phyloP scores from a whole-genome alignment of 1,140 invertebrate species.

The Tetramorium simillimum region DNA sequence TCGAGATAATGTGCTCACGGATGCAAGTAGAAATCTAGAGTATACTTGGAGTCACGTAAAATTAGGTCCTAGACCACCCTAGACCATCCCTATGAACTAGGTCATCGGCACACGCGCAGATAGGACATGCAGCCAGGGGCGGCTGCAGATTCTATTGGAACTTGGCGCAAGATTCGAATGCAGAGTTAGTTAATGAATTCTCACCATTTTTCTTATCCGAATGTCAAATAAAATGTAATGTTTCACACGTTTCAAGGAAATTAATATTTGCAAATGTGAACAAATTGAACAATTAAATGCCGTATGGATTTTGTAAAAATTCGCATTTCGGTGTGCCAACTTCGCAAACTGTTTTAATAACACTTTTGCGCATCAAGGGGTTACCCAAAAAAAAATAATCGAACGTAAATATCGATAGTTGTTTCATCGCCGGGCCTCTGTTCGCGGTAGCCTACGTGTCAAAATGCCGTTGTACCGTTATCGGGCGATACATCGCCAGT shows the following conservation, averaged over 20 bases:
- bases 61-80: constrained; percentile 54
- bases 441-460: background rate
- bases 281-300: no score
- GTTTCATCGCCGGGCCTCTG: background rate
- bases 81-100: constrained; percentile 56
- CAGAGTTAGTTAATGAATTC: background rate
- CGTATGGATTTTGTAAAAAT: no score
- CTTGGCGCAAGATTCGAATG: background rate
- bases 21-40: constrained; percentile 43
- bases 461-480: constrained; percentile 40
- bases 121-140: constrained; percentile 17
- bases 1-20: constrained; percentile 28
- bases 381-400: background rate
- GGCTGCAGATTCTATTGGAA: background rate
- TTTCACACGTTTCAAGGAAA: no score
- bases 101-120: constrained; percentile 62
- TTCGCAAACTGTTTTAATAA: no score
- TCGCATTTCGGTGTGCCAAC: no score
- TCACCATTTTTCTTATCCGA: background rate
- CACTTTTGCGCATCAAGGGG: background rate
- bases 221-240: background rate
- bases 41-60: constrained; percentile 42
- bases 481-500: background rate
- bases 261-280: no score
- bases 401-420: background rate